Evolutionary conservation across 2,113 vertebrate species (phyloP).

Genomic region (Lophura nycthemera): DNA sequence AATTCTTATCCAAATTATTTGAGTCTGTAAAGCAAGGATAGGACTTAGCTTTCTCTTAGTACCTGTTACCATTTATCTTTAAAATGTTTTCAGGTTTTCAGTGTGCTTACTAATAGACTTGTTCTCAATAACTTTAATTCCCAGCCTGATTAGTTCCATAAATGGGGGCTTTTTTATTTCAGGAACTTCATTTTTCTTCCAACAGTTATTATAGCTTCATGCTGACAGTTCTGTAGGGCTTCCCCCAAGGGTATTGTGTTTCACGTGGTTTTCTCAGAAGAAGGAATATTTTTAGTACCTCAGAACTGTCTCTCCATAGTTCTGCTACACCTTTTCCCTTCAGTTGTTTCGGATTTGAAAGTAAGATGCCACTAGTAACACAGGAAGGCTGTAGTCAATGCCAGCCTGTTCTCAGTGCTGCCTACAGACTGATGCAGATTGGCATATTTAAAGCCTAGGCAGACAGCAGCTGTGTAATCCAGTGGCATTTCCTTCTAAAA

Average conservation of each 20-base stretch:
- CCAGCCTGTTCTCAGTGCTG: slow-evolving; percentile 42
- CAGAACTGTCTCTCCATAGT: not conserved
- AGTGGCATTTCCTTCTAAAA: slow-evolving; percentile 63
- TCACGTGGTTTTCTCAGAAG: slow-evolving; percentile 4
- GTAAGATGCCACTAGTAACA: slow-evolving; percentile 10
- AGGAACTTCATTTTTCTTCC: not conserved
- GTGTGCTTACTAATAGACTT: not conserved
- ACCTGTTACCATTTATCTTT: not conserved
- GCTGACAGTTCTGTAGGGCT: not conserved
- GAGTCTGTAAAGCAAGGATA: not conserved
- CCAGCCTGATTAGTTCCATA: not conserved
- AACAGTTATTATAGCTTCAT: not conserved
- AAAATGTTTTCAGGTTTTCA: not conserved
- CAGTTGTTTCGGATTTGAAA: slow-evolving; percentile 27
- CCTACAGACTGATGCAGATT: slow-evolving; percentile 54
- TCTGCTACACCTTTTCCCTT: slow-evolving; percentile 6
- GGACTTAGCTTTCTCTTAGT: not conserved
- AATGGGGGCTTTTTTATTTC: not conserved
- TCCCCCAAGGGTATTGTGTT: not conserved
- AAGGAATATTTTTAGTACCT: not conserved
- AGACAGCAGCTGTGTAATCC: slow-evolving; percentile 60
- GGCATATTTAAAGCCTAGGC: slow-evolving; percentile 37
- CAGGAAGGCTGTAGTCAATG: not conserved
- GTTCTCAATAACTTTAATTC: not conserved
- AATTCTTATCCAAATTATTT: not conserved